Evolutionary conservation across 2,888 invertebrate species (phyloP), one percentile per base, ranked within the genome.

Genomic region (Synergus laeviventris): DNA sequence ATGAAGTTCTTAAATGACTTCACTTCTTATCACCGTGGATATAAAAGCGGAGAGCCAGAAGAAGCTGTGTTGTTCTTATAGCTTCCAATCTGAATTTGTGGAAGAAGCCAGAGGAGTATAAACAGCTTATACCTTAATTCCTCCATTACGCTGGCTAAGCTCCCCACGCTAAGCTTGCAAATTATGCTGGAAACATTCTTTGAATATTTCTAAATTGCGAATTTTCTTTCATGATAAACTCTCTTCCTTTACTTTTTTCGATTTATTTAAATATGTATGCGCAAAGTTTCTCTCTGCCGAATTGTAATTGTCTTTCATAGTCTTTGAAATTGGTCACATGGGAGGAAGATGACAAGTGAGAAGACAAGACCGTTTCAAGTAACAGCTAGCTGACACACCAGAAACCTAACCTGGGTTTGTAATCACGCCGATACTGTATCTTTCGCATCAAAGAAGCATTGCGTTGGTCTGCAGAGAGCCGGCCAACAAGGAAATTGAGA

Each of bases 61-160:
- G 45, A 70, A 70, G 49, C 70, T 70, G 70, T 49, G 21, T 77
- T 79, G 78, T 79, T 79, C 78, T 82, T 81, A 82, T 75, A 75
- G 79, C 76, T 79, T 79, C 80, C 83, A 83, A 83, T 84, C 81
- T 74, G 81, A 80, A 82, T 80, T 80, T 81, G 76, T 73, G 74
- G 79, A 79, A 81, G 79, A 79, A 77, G 76, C 66, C 38, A 66
- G 42, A 45, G 31, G 42, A 70, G n/a, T 76, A 80, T 83, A 83
- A 85, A 85, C 82, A 83, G 83, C 81, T 84, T 85, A 84, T 78
- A 78, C 79, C 81, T 83, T 84, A 79, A 85, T 83, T 82, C 83
- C 82, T 76, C 81, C 76, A 83, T 83, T 84, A 82, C 80, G 74
- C 77, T 62, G 79, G 79, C 80, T 83, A 80, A 83, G 83, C 82